Evolutionary conservation across 2,113 vertebrate genomes (phyloP).

Genomic region (Festucalex cinctus): DNA sequence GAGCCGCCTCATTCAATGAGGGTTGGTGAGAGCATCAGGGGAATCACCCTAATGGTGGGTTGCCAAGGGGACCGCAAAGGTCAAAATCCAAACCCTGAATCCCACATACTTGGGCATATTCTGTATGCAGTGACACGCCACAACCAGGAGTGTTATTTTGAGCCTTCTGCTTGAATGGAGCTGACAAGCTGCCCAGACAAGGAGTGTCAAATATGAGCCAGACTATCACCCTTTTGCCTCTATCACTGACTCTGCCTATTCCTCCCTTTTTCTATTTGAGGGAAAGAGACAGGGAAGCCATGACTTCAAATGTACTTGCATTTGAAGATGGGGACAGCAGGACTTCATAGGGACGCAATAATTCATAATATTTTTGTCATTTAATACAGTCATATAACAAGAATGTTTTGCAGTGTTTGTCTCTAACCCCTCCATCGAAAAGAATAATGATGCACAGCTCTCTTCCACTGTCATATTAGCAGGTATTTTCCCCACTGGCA

Average conservation of each 20-base stretch:
- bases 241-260: background rate
- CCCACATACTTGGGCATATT: background rate
- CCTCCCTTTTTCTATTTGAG: background rate
- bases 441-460: constrained; percentile 4
- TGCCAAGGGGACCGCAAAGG: background rate
- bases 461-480: constrained; percentile 15
- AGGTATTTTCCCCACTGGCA: constrained; percentile 17
- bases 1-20: background rate
- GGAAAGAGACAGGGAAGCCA: background rate
- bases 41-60: background rate
- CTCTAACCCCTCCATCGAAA: background rate
- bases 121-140: background rate
- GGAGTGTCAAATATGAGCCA: background rate
- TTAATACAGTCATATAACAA: background rate
- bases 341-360: background rate
- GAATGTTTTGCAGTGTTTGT: background rate
- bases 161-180: background rate
- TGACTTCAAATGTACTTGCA: background rate
- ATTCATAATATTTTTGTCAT: background rate
- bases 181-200: background rate
- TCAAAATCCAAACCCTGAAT: background rate
- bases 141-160: background rate
- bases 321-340: background rate
- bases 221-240: background rate
- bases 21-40: background rate